Conservation (phyloP, 2,113 vertebrate genomes). For the Asarcornis scutulata region DNA sequence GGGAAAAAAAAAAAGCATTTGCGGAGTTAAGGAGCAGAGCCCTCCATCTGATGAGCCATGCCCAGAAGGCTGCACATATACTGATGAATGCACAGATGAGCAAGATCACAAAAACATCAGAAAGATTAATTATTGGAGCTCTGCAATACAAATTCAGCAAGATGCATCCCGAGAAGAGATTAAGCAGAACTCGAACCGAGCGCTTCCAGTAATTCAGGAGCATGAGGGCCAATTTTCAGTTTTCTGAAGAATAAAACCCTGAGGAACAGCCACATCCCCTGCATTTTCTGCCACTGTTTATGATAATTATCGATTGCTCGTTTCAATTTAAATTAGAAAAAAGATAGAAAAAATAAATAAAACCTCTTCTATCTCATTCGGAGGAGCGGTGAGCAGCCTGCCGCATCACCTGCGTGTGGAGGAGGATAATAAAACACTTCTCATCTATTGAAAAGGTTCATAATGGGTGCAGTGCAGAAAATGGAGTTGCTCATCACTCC, state of each 20-base stretch:
- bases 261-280: rapidly evolving
- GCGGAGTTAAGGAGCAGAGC: background rate
- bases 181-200: background rate
- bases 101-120: background rate
- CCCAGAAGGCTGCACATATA: background rate
- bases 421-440: background rate
- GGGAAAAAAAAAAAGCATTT: background rate
- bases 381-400: background rate
- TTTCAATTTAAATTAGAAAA: constrained; percentile 20
- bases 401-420: background rate
- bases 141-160: background rate
- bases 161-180: background rate
- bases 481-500: background rate
- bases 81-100: background rate
- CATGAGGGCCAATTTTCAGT: background rate
- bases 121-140: background rate
- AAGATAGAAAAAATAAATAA: background rate
- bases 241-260: background rate
- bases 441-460: background rate
- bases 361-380: background rate
- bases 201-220: background rate
- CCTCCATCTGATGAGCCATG: background rate
- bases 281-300: constrained; percentile 4
- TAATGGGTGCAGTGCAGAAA: background rate
- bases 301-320: background rate